These are phyloP conservation scores for Drosophila parabipectinata DNA, from an alignment of 1,140 invertebrate genomes.

Conservation along the genomic window DNA sequence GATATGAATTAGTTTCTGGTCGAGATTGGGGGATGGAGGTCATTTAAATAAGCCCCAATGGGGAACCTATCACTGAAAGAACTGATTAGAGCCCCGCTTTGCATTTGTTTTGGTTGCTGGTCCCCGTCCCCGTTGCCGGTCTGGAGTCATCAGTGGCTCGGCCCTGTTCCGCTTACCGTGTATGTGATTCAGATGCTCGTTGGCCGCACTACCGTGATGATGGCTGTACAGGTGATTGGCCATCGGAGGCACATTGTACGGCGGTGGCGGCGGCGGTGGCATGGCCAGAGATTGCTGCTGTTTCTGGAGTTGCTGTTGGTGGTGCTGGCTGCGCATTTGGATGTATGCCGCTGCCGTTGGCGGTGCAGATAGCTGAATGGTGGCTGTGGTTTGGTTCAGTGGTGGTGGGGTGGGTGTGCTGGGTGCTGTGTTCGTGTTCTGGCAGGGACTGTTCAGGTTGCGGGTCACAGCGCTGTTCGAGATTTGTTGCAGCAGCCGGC, in stretches of 20 bases:
- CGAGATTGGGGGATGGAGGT: neutral
- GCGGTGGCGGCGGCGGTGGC: slow-evolving; percentile 72
- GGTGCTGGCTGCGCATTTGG: slow-evolving; percentile 58
- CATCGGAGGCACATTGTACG: slow-evolving; percentile 60
- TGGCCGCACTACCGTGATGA: slow-evolving; percentile 54
- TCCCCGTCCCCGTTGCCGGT: no score
- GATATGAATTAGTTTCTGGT: neutral
- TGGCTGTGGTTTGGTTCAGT: slow-evolving; percentile 42
- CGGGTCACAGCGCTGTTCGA: slow-evolving; percentile 81
- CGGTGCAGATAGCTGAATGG: slow-evolving; percentile 55
- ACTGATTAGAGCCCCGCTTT: slow-evolving; percentile 31
- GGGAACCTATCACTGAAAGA: slow-evolving; percentile 12
- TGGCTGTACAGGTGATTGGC: slow-evolving; percentile 56
- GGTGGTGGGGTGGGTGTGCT: slow-evolving; percentile 69
- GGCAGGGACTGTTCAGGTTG: slow-evolving; percentile 67
- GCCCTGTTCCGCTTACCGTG: slow-evolving; percentile 59
- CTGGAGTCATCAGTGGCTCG: slow-evolving; percentile 14
- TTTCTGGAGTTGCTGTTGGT: slow-evolving; percentile 51
- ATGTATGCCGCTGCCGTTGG: slow-evolving; percentile 60
- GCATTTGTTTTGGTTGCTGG: slow-evolving; percentile 34
- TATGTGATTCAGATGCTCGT: slow-evolving; percentile 66
- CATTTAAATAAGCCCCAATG: neutral
- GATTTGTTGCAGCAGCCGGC: slow-evolving; percentile 76
- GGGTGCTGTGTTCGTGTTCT: slow-evolving; percentile 66
- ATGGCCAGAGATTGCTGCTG: slow-evolving; percentile 67